phyloP scores from a whole-genome alignment of 2,888 invertebrate genomes.

The Trissoscelio sp. region DNA sequence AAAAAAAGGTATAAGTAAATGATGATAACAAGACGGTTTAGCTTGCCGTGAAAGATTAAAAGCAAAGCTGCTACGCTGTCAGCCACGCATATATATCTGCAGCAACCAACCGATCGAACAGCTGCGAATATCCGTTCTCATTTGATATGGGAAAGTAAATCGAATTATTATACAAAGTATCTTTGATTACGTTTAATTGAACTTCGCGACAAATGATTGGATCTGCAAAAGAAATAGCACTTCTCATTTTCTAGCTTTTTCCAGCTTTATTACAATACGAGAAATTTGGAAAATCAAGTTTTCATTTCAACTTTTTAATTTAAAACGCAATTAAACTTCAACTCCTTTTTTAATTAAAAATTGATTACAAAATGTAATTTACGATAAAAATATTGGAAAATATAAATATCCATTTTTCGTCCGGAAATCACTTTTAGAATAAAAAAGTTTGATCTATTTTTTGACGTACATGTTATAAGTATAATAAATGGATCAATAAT shows the following conservation, averaged over 20 bases:
- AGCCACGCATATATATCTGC: conserved; percentile 28
- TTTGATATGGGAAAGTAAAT: conserved; percentile 22
- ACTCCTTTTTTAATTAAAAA: no score
- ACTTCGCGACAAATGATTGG: conserved; percentile 6
- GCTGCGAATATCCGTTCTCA: conserved; percentile 33
- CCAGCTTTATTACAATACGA: not conserved
- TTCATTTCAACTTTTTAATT: no score
- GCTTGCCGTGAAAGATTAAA: conserved; percentile 37
- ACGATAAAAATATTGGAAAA: no score
- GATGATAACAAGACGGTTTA: conserved; percentile 30
- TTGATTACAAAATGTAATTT: no score
- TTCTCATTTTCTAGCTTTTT: not conserved
- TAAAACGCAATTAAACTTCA: no score
- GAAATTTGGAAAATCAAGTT: no score
- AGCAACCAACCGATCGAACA: conserved; percentile 29
- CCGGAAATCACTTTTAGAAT: no score
- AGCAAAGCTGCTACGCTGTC: conserved; percentile 38
- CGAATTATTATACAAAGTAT: conserved; percentile 26
- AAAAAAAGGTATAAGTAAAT: conserved; percentile 20
- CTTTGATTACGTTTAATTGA: conserved; percentile 25
- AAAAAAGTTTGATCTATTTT: no score
- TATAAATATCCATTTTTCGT: no score
- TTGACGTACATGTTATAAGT: no score
- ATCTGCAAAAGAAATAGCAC: not conserved
- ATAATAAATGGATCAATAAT: no score